Conservation (phyloP, 2,797 vertebrate genomes). For the Bothrops alternatus region DNA sequence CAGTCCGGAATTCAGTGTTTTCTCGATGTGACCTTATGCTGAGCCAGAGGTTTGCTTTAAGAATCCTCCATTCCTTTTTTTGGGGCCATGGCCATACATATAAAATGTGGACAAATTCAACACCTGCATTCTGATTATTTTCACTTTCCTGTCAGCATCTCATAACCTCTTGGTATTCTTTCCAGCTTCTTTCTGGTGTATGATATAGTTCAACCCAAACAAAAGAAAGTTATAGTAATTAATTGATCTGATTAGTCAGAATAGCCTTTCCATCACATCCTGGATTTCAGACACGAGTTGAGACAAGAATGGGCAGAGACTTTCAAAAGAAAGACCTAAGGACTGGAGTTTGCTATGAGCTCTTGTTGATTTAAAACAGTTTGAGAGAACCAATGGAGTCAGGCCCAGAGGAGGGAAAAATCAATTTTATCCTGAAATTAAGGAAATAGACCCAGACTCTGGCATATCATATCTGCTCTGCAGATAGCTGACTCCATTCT, state of each 20-base stretch:
- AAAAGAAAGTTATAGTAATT: background rate
- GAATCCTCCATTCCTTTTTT: background rate
- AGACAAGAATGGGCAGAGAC: background rate
- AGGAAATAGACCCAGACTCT: background rate
- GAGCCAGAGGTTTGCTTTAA: background rate
- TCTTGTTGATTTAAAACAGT: background rate
- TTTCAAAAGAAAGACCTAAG: background rate
- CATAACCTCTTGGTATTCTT: background rate
- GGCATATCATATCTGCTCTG: background rate
- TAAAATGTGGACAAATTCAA: background rate
- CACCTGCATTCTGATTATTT: background rate
- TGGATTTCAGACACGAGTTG: background rate
- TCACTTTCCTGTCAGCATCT: background rate
- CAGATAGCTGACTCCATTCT: background rate
- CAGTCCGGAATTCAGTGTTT: background rate
- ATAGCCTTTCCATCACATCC: background rate
- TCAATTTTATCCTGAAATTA: background rate
- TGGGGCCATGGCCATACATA: background rate
- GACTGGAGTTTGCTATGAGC: background rate
- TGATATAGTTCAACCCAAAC: background rate
- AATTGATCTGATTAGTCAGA: background rate
- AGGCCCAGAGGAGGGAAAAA: background rate
- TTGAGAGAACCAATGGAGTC: background rate
- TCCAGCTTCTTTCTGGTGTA: background rate
- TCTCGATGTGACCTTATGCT: background rate